These are phyloP conservation scores for Columba janthina DNA, from an alignment of 2,113 vertebrate species.

Conservation along the genomic window DNA sequence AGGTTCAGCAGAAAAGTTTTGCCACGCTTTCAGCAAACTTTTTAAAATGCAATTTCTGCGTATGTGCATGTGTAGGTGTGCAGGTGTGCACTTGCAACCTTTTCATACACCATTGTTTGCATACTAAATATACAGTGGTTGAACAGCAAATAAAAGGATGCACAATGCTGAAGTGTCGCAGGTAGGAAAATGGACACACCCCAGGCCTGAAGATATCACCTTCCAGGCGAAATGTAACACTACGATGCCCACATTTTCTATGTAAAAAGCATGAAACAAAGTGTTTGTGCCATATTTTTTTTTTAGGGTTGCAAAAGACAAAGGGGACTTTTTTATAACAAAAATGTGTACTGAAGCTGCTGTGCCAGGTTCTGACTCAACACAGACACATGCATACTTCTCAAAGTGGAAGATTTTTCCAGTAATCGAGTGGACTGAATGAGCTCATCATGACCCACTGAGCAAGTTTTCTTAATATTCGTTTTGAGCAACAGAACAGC, in stretches of 20 bases:
- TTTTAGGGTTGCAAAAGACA: slow-evolving; percentile 14
- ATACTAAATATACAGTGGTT: background rate
- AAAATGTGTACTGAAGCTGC: slow-evolving; percentile 40
- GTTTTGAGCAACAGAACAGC: slow-evolving; percentile 24
- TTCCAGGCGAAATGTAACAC: background rate
- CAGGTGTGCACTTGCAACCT: background rate
- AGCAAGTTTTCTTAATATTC: slow-evolving; percentile 61
- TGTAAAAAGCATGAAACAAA: background rate
- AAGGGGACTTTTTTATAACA: slow-evolving; percentile 43
- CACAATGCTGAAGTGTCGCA: background rate
- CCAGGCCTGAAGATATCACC: accelerated
- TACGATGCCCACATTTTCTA: background rate
- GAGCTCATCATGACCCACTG: slow-evolving; percentile 62
- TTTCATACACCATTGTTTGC: background rate
- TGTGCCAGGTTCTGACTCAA: slow-evolving; percentile 66
- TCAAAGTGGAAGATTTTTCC: slow-evolving; percentile 64
- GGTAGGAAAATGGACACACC: background rate
- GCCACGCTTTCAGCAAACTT: background rate
- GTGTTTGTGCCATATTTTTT: background rate
- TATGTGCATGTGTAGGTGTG: background rate
- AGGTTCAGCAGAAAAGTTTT: background rate
- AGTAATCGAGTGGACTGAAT: slow-evolving; percentile 58
- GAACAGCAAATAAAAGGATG: background rate
- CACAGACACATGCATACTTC: slow-evolving; percentile 25
- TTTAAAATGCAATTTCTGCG: background rate